A percentile compares a stretch with the other conserved stretches of the same genome.
These are phyloP conservation scores for Pristis pectinata DNA, from an alignment of 2,797 vertebrate genomes.

Conservation along the genomic window DNA sequence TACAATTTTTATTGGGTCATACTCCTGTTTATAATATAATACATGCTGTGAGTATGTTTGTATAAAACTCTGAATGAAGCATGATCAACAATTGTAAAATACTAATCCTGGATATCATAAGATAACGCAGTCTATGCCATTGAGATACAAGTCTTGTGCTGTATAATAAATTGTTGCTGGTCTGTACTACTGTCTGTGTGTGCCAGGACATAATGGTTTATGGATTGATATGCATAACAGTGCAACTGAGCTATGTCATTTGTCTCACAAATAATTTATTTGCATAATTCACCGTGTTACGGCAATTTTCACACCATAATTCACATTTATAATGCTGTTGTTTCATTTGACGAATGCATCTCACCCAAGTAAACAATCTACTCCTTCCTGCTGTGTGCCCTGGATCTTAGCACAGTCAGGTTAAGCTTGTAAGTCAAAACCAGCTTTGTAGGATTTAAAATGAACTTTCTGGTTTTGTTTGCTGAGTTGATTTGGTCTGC, in stretches of 20 bases:
- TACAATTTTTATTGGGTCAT: neutral
- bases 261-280: conserved; percentile 5
- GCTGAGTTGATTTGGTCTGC: neutral
- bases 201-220: neutral
- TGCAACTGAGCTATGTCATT: neutral
- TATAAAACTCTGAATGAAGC: neutral
- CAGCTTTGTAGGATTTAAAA: neutral
- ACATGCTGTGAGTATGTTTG: neutral
- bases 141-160: neutral
- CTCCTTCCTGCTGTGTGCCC: neutral
- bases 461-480: conserved; percentile 11
- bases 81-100: neutral
- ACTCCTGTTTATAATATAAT: neutral
- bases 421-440: conserved; percentile 16
- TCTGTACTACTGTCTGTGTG: neutral
- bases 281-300: neutral
- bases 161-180: neutral
- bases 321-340: neutral
- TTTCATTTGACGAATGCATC: conserved; percentile 5
- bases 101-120: neutral
- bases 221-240: neutral
- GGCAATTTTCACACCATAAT: neutral
- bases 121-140: neutral
- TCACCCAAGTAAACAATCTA: neutral
- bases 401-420: neutral